Evolutionary conservation across 2,797 vertebrate genomes (phyloP), one percentile per base, ranked within the genome.

Genomic region (Varecia variegata): DNA sequence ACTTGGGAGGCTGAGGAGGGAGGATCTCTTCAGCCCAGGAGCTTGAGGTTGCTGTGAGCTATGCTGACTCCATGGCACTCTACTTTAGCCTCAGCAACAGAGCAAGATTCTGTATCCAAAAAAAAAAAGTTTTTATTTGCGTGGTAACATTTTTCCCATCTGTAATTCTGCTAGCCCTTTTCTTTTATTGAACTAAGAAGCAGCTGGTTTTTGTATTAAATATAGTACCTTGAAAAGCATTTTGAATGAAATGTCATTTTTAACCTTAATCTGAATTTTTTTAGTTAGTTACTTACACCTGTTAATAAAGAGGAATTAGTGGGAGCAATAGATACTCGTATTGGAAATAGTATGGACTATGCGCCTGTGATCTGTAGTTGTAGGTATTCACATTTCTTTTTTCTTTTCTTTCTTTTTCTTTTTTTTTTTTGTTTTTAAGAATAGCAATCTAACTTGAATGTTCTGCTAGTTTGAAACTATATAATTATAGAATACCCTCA

Each of bases 181-280:
- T 43, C 80, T 94, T 93, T 95, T 52, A 67, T 43, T 93, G 45
- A 92, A n/a, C 82, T 92, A 86, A 73, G 50, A 88, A 90, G 30
- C 80, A 77, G 20, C 38, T 79, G 11, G 25, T 47, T 94, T 97
- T 96, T 90, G 2, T 88, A 45, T 79, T 92, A 90, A 95, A 15
- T 92, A 25, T 77, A 52, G 21, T 88, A 79, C 25, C 32, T 96
- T 93, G 73, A 83, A 95, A 90, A 90, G 11, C 56, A 56, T 86
- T 94, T 94, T 93, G 47, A 77, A 45, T 88, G n/a, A 94, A 88
- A 47, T 93, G n/a, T 76, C 38, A 81, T 45, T 97, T 90, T 93
- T 88, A 79, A 86, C n/a, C n/a, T 82, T 94, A 67, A 52, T 94
- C 30, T 81, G n/a, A 95, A 65, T 85, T 96, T 94, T 91, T 95